Evolutionary conservation across 2,797 vertebrate species (phyloP).

Genomic region (Carduelis carduelis): DNA sequence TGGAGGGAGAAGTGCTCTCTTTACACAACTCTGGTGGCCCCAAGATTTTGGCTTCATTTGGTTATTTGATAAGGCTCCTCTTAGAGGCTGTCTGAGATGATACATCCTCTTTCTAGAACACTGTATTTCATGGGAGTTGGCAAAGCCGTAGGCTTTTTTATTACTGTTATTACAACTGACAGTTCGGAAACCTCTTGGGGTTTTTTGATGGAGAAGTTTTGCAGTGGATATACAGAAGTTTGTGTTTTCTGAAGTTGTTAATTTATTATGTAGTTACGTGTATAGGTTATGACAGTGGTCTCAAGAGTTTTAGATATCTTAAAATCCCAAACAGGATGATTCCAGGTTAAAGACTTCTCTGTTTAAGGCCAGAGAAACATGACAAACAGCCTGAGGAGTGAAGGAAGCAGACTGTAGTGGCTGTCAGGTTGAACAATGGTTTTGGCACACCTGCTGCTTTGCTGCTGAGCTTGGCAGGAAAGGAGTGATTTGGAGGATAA

Average conservation of each 20-base stretch:
- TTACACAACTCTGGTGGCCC: accelerated
- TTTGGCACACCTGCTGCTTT: conserved; percentile 55
- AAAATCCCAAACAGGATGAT: background rate
- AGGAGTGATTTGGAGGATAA: conserved; percentile 37
- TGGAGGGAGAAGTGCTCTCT: background rate
- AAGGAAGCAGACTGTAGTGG: conserved; percentile 47
- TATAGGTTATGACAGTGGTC: background rate
- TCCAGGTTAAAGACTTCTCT: background rate
- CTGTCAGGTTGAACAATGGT: conserved; percentile 42
- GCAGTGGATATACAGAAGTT: background rate
- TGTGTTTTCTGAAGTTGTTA: background rate
- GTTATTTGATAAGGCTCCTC: background rate
- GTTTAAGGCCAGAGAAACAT: background rate
- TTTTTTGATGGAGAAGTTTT: background rate
- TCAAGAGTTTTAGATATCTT: background rate
- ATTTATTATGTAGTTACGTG: background rate
- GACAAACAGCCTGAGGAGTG: background rate
- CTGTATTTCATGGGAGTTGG: background rate
- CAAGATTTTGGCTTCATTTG: background rate
- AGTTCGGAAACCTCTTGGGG: background rate
- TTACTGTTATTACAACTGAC: background rate
- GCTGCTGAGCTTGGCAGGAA: conserved; percentile 27
- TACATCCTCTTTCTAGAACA: background rate
- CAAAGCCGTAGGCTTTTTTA: background rate
- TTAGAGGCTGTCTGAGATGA: background rate